A percentile compares a stretch with the other conserved stretches of the same genome.
phyloP scores from a whole-genome alignment of 2,888 invertebrate species.

The Cerastis leucographa region DNA sequence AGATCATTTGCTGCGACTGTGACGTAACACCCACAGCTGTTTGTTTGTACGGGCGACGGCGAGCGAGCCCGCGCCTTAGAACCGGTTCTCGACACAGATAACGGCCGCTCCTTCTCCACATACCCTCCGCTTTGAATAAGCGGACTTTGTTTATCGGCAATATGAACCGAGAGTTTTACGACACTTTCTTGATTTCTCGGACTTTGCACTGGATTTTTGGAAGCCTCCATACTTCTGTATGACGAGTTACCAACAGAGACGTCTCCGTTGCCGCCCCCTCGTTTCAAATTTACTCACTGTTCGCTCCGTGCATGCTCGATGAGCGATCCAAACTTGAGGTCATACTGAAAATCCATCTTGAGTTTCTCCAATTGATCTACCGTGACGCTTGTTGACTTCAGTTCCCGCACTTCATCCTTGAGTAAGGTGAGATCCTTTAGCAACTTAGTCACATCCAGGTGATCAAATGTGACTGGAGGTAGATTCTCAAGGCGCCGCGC shows the following conservation, averaged over 20 bases:
- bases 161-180: too few species aligned
- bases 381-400: too few species aligned
- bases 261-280: too few species aligned
- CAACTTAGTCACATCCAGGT: too few species aligned
- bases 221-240: too few species aligned
- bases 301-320: background rate
- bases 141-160: background rate
- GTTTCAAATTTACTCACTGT: conserved; percentile 4
- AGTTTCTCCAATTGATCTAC: conserved; percentile 4
- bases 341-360: conserved; percentile 3
- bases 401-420: too few species aligned
- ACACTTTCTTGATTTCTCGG: too few species aligned
- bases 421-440: too few species aligned
- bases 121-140: background rate
- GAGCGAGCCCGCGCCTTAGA: background rate
- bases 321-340: background rate
- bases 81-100: conserved; percentile 1
- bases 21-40: conserved; percentile 6
- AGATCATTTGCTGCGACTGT: background rate
- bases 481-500: too few species aligned
- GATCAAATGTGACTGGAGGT: too few species aligned
- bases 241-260: too few species aligned
- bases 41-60: background rate
- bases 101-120: conserved; percentile 1
- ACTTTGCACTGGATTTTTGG: too few species aligned